Conservation (phyloP, 35 echinoderm and acorn worm genomes). For the Ophiothrix spiculata region DNA sequence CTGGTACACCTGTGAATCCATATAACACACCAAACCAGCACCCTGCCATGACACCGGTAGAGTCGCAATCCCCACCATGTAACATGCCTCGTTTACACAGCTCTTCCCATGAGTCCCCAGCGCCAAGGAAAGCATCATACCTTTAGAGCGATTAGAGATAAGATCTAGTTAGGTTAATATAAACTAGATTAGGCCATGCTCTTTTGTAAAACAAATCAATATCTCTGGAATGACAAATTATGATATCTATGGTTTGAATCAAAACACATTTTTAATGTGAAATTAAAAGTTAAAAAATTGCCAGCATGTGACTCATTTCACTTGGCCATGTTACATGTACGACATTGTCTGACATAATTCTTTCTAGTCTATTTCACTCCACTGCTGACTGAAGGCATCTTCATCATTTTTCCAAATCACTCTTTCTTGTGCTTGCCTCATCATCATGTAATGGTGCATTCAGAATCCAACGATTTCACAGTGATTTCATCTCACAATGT, state of each 20-base stretch:
- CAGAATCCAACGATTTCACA: no score
- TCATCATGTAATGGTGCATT: no score
- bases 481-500: no score
- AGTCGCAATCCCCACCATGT: constrained; percentile 91
- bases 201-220: not conserved
- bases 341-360: no score
- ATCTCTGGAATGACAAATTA: not conserved
- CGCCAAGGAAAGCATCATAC: constrained; percentile 90
- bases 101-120: constrained; percentile 65
- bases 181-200: no score
- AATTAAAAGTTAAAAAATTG: not conserved
- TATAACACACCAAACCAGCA: constrained; percentile 89
- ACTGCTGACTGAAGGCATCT: no score
- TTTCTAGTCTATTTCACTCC: no score
- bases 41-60: constrained; percentile 74
- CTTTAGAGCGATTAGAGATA: constrained; percentile 49
- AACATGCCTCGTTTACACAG: constrained; percentile 72
- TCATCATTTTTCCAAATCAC: no score
- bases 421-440: no score
- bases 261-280: not conserved
- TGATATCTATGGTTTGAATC: not conserved
- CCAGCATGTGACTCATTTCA: not conserved
- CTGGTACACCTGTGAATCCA: constrained; percentile 75
- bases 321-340: no score
- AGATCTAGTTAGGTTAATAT: not conserved